Conservation (phyloP, 2,797 vertebrate species). For the Acipenser oxyrinchus region DNA sequence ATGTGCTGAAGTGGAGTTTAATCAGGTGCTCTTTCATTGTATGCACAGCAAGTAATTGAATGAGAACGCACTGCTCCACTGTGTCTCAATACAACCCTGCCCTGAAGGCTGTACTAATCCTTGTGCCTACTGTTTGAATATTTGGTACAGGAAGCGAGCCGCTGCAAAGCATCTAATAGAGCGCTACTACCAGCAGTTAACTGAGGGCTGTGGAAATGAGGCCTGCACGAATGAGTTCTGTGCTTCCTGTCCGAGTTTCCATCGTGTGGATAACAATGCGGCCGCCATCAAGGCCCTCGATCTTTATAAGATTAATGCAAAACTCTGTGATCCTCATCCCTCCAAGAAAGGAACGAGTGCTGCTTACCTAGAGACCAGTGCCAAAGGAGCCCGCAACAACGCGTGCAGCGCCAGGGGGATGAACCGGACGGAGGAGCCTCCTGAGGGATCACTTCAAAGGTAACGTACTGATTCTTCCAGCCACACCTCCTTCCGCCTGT, state of each 20-base stretch:
- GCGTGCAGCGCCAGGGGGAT: slow-evolving; percentile 73
- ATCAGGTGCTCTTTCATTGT: background rate
- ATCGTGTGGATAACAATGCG: slow-evolving; percentile 90
- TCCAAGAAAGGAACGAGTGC: slow-evolving; percentile 95
- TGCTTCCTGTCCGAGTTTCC: slow-evolving; percentile 85
- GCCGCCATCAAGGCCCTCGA: slow-evolving; percentile 95
- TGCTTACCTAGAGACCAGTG: slow-evolving; percentile 79
- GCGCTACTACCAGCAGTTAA: slow-evolving; percentile 99
- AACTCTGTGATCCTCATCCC: slow-evolving; percentile 92
- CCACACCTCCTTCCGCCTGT: too few species aligned
- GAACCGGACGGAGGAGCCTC: slow-evolving; percentile 71
- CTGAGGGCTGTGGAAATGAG: slow-evolving; percentile 98
- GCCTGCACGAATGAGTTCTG: slow-evolving; percentile 97
- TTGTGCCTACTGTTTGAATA: slow-evolving; percentile 66
- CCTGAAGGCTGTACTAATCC: slow-evolving; percentile 58
- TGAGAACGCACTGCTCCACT: slow-evolving; percentile 7
- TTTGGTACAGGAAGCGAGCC: slow-evolving; percentile 92
- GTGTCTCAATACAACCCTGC: slow-evolving; percentile 51
- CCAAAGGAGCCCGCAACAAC: slow-evolving; percentile 68
- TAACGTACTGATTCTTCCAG: slow-evolving; percentile 36
- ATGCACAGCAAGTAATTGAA: slow-evolving; percentile 4
- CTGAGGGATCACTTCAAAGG: slow-evolving; percentile 83
- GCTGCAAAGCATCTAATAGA: slow-evolving; percentile 99
- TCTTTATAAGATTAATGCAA: slow-evolving; percentile 95
- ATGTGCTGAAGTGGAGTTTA: slow-evolving; percentile 5